Evolutionary conservation across 1,140 invertebrate species (phyloP), one percentile per base, ranked within the genome.

Genomic region (Stegodyphus dumicola): DNA sequence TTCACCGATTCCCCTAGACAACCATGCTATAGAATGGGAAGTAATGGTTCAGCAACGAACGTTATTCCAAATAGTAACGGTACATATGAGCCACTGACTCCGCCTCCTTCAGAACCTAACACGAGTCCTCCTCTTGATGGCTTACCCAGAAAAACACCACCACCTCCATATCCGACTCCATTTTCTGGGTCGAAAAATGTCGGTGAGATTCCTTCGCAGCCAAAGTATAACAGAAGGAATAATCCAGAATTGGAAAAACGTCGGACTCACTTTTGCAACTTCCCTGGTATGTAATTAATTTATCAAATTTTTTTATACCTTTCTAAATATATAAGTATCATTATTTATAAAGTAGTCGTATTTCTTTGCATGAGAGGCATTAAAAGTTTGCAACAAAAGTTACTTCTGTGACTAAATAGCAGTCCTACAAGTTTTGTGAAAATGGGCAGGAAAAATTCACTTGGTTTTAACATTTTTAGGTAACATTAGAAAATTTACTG

Each of bases 231-330:
- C 91, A 93, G 97, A 87, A 93, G 97, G 88, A 98, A 98, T 91
- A 98, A 99, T 91, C 97, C 97, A 0, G 97, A 99, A 90, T 91
- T 99, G 85, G 97, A 98, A 90, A 98, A 98, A 91, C 92, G 97
- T 87, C 91, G 97, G 89, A 96, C 98, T 87, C 97, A 98, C 91
- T 97, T 96, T 91, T 99, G 97, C 92, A 95, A 97, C 92, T 98
- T 97, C 91, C 94, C 96, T 89, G 96, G 97, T 97, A 92, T 94
- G 92, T 89, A 33, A 33, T 33, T 33, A 33, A 33, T 33, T 33
- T 33, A 33, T 33, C 33, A 33, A 33, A n/a, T n/a, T n/a, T n/a
- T 33, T 33, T 33, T 33, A 33, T 33, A 33, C 33, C 3, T 33
- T 33, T 33, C 3, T 33, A 33, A 33, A 33, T 33, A 1, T 33